Percentiles rank a stretch among this genome's conserved stretches.
phyloP scores from a whole-genome alignment of 2,113 vertebrate genomes.

The Lophius piscatorius region DNA sequence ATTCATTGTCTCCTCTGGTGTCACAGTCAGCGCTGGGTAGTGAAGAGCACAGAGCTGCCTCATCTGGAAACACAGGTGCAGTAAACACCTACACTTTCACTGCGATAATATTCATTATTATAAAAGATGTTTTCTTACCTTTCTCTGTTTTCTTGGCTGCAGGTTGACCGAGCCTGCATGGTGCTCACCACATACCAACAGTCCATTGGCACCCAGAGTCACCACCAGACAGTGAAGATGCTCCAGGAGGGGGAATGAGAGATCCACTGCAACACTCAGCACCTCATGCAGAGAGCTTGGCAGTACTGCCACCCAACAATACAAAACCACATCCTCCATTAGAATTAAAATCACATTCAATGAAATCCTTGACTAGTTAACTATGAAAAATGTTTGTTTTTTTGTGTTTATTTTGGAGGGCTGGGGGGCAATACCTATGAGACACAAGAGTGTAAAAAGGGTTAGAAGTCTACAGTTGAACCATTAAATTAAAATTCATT shows the following conservation, averaged over 20 bases:
- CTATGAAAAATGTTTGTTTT: too few species aligned
- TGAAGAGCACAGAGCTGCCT: constrained; percentile 81
- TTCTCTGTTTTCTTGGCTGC: constrained; percentile 56
- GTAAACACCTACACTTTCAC: constrained; percentile 4
- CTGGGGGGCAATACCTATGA: too few species aligned
- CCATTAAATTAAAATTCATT: too few species aligned
- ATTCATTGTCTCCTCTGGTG: constrained; percentile 80
- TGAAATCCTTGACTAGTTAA: too few species aligned
- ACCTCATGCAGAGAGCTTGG: constrained; percentile 76
- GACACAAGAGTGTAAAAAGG: too few species aligned
- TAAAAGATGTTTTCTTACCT: constrained; percentile 63
- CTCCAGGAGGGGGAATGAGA: constrained; percentile 87
- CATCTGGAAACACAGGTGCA: constrained; percentile 71
- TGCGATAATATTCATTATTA: background rate
- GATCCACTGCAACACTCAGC: constrained; percentile 72
- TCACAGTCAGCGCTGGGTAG: constrained; percentile 81
- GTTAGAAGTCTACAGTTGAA: too few species aligned
- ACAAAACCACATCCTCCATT: constrained; percentile 45
- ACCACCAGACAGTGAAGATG: constrained; percentile 86
- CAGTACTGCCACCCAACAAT: constrained; percentile 64
- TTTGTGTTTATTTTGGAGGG: too few species aligned
- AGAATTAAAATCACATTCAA: too few species aligned
- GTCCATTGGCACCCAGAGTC: constrained; percentile 81
- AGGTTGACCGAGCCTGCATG: constrained; percentile 76
- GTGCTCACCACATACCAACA: constrained; percentile 84